Evolutionary conservation across 1,140 invertebrate species (phyloP).

Genomic region (Drosophila murphyi): DNA sequence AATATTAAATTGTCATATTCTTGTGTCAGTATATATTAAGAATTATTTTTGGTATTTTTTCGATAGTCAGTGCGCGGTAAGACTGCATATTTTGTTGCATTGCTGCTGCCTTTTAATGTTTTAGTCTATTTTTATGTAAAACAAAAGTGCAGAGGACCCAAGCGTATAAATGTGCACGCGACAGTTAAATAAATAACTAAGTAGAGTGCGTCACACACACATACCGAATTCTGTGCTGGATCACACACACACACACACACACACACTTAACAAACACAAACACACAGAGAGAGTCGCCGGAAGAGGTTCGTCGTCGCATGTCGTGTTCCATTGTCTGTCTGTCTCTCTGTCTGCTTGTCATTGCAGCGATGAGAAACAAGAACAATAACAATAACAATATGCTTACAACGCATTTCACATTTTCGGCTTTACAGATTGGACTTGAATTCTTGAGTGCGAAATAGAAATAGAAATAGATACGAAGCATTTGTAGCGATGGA

Average conservation of each 20-base stretch:
- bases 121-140: slow-evolving; percentile 47
- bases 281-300: background rate
- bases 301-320: slow-evolving; percentile 20
- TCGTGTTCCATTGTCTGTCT: slow-evolving; percentile 31
- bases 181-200: slow-evolving; percentile 23
- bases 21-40: slow-evolving; percentile 3
- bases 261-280: too few species aligned
- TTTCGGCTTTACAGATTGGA: slow-evolving; percentile 25
- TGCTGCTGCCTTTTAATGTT: slow-evolving; percentile 44
- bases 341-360: background rate
- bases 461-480: slow-evolving; percentile 11
- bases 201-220: slow-evolving; percentile 8
- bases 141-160: slow-evolving; percentile 7
- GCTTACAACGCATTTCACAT: slow-evolving; percentile 46
- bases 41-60: slow-evolving; percentile 5
- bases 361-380: slow-evolving; percentile 5
- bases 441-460: slow-evolving; percentile 5
- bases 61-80: slow-evolving; percentile 8
- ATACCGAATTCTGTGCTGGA: slow-evolving; percentile 13
- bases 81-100: slow-evolving; percentile 41
- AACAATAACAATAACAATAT: slow-evolving; percentile 30
- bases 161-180: slow-evolving; percentile 27
- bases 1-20: background rate
- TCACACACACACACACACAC: slow-evolving; percentile 18
- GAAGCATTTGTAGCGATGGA: slow-evolving; percentile 52